Percentiles rank a stretch among this genome's conserved stretches.
Evolutionary conservation across 2,888 invertebrate genomes (phyloP).

Genomic region (Coleophora deauratella): DNA sequence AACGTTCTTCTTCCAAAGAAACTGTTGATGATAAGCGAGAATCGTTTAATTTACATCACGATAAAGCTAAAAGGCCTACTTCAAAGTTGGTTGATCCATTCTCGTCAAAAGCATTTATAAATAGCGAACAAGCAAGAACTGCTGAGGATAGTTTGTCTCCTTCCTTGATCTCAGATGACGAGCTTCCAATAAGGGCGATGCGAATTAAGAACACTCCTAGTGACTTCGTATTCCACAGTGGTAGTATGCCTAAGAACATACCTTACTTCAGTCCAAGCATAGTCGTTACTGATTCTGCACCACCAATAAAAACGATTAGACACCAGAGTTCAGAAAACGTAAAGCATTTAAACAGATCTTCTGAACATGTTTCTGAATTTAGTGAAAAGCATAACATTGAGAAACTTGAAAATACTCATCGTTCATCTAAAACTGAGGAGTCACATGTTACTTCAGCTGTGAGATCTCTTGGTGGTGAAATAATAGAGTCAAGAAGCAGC

Average conservation of each 20-base stretch:
- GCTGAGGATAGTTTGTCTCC: slow-evolving; percentile 43
- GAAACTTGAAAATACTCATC: slow-evolving; percentile 43
- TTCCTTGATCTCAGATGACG: slow-evolving; percentile 47
- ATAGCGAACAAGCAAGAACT: slow-evolving; percentile 44
- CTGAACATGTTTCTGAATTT: slow-evolving; percentile 50
- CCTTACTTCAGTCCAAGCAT: slow-evolving; percentile 56
- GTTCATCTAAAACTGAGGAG: slow-evolving; percentile 46
- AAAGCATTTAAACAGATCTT: slow-evolving; percentile 46
- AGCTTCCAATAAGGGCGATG: slow-evolving; percentile 46
- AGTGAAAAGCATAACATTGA: slow-evolving; percentile 41
- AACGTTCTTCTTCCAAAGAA: slow-evolving; percentile 54
- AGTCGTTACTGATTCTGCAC: slow-evolving; percentile 42
- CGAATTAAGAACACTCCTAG: slow-evolving; percentile 46
- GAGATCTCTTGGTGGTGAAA: slow-evolving; percentile 61
- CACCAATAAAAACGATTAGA: slow-evolving; percentile 53
- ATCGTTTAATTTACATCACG: slow-evolving; percentile 46
- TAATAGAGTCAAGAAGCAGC: slow-evolving; percentile 66
- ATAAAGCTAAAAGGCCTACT: slow-evolving; percentile 50
- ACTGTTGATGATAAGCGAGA: slow-evolving; percentile 48
- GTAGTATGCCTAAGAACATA: slow-evolving; percentile 63
- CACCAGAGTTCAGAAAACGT: slow-evolving; percentile 62
- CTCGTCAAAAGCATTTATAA: slow-evolving; percentile 58
- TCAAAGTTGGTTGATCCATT: slow-evolving; percentile 49
- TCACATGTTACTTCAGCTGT: slow-evolving; percentile 47
- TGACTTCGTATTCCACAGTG: slow-evolving; percentile 53